Evolutionary conservation across 1,140 invertebrate species (phyloP).

Genomic region (Bombus affinis): DNA sequence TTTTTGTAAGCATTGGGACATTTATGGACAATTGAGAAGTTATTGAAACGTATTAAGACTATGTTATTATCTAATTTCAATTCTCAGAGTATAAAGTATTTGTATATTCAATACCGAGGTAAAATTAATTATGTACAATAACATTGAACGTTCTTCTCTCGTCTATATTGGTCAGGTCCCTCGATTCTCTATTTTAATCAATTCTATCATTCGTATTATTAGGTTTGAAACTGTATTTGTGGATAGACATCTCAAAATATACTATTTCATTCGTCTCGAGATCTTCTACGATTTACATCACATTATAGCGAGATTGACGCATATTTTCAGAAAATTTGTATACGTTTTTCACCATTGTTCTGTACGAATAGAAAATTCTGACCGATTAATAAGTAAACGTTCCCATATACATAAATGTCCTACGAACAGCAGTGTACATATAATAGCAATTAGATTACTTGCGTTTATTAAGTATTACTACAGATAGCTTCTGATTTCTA

Average conservation of each 20-base stretch:
- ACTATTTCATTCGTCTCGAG: background rate
- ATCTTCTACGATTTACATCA: background rate
- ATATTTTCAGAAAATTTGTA: background rate
- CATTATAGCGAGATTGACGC: background rate
- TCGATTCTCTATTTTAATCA: background rate
- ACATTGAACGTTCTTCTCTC: background rate
- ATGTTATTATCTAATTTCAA: background rate
- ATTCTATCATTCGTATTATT: background rate
- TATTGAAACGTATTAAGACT: background rate
- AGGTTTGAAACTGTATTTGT: background rate
- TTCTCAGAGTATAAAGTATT: background rate
- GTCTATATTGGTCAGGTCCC: background rate
- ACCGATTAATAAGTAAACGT: too few relatives aligned
- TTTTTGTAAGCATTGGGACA: background rate
- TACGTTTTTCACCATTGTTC: too few relatives aligned
- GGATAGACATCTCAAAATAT: background rate
- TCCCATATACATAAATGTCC: background rate
- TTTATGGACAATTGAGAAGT: background rate
- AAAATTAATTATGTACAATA: background rate
- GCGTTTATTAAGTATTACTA: background rate
- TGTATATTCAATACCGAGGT: background rate
- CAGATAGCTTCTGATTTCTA: background rate
- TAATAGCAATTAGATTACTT: background rate
- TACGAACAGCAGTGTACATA: background rate
- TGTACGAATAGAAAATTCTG: too few relatives aligned